Evolutionary conservation across 2,888 invertebrate species (phyloP), one percentile per base, ranked within the genome.

Genomic region (Lottia scabra): DNA sequence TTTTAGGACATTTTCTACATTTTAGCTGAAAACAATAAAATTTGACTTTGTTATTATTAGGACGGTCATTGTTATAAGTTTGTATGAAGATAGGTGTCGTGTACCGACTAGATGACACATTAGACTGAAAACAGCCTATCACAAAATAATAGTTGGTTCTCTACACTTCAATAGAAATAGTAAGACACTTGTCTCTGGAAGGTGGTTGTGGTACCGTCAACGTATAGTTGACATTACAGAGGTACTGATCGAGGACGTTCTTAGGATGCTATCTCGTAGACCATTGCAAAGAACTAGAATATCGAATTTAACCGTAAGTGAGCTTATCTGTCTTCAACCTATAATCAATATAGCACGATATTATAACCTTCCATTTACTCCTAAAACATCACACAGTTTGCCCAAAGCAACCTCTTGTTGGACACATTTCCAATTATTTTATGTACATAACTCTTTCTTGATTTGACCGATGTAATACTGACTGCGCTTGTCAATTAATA

Each of bases 1-100:
- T 56, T 56, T 56, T 56, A 56, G 56, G 56, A 56, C 56, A 56
- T 56, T 56, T 56, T 56, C 56, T 56, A 56, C 56, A 56, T 56
- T 56, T 56, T 56, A 56, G 56, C 56, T 56, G 56, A 56, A 56
- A 56, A 56, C 56, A 56, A 56, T 56, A 56, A 56, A 56, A 56
- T 56, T 56, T 56, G 56, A 56, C 56, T 56, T 56, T 56, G 56
- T 56, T 56, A 56, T 56, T 56, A 56, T 56, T 56, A 56, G 56
- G 56, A 56, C 56, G 23, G 56, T 56, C 56, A 56, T 56, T 56
- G 56, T 56, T 56, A 12, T 56, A 56, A 56, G 23, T 38, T 56
- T 56, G 56, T 56, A 19, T 23, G 56, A 56, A 56, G 56, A 56
- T 56, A 56, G 56, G 56, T 56, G 19, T 56, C 19, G 19, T 56